A percentile compares a stretch with the other conserved stretches of the same genome.
phyloP scores from a whole-genome alignment of 2,797 vertebrate genomes.

The Chaetophractus vellerosus region DNA sequence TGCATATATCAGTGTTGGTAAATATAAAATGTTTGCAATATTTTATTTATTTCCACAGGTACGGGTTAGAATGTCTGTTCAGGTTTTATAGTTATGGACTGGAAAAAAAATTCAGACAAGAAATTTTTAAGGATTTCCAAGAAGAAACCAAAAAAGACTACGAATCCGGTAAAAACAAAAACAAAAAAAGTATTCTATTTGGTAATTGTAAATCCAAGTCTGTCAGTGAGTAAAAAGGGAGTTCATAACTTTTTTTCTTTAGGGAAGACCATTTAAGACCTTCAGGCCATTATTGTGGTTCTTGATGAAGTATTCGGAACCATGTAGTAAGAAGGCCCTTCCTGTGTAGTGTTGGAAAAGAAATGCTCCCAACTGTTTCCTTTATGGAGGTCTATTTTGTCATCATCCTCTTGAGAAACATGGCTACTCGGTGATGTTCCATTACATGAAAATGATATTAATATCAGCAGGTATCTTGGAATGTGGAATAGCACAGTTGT shows the following conservation, averaged over 20 bases:
- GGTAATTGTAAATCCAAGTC: slow-evolving; percentile 39
- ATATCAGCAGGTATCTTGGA: neutral
- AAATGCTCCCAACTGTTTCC: neutral
- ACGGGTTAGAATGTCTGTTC: slow-evolving; percentile 98
- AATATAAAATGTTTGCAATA: slow-evolving; percentile 2
- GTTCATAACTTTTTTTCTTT: neutral
- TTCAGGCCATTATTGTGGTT: neutral
- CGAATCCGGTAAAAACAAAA: slow-evolving; percentile 94
- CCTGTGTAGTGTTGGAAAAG: neutral
- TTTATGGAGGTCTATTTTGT: neutral
- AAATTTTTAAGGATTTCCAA: slow-evolving; percentile 97
- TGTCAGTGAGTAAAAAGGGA: neutral
- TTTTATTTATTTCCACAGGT: slow-evolving; percentile 91
- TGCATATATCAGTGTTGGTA: neutral
- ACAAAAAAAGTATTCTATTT: slow-evolving; percentile 15
- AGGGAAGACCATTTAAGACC: neutral
- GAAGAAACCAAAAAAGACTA: slow-evolving; percentile 97
- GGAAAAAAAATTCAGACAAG: slow-evolving; percentile 96
- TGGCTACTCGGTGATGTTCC: neutral
- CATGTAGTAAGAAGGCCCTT: neutral
- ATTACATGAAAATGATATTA: neutral
- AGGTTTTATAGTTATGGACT: slow-evolving; percentile 98
- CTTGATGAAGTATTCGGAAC: neutral
- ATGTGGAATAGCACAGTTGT: neutral
- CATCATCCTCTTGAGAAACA: neutral